These are phyloP conservation scores for Creontiades dilutus DNA, from an alignment of 2,888 invertebrate species.

Conservation along the genomic window DNA sequence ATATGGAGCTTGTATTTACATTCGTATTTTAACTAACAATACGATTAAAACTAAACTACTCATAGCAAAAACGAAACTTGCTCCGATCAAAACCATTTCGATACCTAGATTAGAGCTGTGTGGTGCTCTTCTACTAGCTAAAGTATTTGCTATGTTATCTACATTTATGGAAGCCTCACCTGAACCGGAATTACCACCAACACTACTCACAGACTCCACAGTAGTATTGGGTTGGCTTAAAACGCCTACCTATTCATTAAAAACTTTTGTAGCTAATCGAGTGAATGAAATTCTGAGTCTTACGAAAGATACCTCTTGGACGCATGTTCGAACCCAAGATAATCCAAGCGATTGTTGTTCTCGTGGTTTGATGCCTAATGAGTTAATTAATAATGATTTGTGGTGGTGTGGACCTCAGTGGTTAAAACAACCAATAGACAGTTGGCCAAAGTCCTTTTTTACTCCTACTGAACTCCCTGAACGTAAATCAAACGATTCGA, in stretches of 20 bases:
- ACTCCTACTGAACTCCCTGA: background rate
- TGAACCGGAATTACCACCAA: background rate
- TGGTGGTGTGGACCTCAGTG: background rate
- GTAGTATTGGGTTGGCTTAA: background rate
- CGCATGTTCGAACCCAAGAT: constrained; percentile 71
- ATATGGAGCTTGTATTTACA: constrained; percentile 56
- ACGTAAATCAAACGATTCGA: background rate
- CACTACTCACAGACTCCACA: background rate
- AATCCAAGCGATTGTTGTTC: constrained; percentile 75
- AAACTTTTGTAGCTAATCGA: constrained; percentile 21
- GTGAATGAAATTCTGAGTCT: constrained; percentile 35
- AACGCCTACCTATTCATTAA: background rate
- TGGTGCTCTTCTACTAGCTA: background rate
- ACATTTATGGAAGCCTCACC: background rate
- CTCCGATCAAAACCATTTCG: background rate
- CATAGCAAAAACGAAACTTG: background rate
- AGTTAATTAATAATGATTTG: background rate
- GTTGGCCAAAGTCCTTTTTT: background rate
- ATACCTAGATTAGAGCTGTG: background rate
- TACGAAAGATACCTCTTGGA: background rate
- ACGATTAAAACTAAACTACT: background rate
- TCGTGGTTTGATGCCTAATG: background rate
- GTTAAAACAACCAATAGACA: background rate
- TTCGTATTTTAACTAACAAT: background rate
- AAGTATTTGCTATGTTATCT: background rate